phyloP scores from a whole-genome alignment of 2,888 invertebrate genomes.

The Chironomus tentans region DNA sequence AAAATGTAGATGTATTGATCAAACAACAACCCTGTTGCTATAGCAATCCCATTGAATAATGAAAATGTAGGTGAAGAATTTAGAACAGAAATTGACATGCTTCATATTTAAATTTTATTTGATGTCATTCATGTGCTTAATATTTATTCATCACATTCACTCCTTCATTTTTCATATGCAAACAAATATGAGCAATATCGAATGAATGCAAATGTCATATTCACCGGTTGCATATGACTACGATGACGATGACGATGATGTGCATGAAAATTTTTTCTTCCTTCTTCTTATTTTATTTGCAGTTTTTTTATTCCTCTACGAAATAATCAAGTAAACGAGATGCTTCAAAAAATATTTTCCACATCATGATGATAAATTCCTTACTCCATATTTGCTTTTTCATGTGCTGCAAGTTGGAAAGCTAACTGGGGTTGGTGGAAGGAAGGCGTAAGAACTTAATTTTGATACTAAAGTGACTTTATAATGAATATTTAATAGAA shows the following conservation, averaged over 20 bases:
- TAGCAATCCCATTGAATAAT: background rate
- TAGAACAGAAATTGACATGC: too few relatives aligned
- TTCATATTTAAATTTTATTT: too few relatives aligned
- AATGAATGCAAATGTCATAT: background rate
- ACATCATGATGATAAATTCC: too few relatives aligned
- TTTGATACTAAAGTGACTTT: too few relatives aligned
- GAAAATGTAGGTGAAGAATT: background rate
- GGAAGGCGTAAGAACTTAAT: too few relatives aligned
- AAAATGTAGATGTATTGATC: background rate
- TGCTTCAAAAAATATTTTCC: background rate
- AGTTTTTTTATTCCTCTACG: background rate
- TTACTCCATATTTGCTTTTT: too few relatives aligned
- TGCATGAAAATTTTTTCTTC: background rate
- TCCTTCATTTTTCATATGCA: background rate
- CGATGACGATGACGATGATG: background rate
- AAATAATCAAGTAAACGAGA: background rate
- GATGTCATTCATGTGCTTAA: background rate
- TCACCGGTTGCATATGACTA: slow-evolving; percentile 3
- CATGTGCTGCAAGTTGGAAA: too few relatives aligned
- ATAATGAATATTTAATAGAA: too few relatives aligned
- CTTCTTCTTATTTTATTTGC: background rate
- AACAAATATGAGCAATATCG: background rate
- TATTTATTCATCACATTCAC: background rate
- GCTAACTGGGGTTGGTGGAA: too few relatives aligned
- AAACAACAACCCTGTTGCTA: too few relatives aligned